These are phyloP conservation scores for Abscondita cerata DNA, from an alignment of 2,888 invertebrate genomes.

Conservation along the genomic window DNA sequence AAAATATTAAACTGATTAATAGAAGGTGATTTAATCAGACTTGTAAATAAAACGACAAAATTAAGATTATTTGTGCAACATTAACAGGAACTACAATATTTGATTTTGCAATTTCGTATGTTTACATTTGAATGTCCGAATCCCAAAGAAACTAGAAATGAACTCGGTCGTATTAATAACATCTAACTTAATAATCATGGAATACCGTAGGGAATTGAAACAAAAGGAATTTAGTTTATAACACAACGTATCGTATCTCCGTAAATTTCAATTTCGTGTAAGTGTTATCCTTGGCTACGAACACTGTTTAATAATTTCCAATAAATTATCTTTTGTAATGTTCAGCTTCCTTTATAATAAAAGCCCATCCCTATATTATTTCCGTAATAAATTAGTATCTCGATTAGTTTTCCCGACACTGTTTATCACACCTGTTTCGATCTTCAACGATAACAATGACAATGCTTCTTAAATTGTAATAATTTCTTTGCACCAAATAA, in stretches of 20 bases:
- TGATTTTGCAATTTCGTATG: not conserved
- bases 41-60: too few relatives aligned
- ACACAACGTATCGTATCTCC: not conserved
- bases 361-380: not conserved
- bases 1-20: too few relatives aligned
- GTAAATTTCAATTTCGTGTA: conserved; percentile 6
- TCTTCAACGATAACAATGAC: too few relatives aligned
- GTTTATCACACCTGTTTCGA: conserved; percentile 1
- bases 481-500: too few relatives aligned
- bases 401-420: not conserved
- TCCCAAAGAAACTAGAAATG: not conserved
- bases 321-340: conserved; percentile 11
- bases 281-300: not conserved
- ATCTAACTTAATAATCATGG: conserved; percentile 13
- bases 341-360: not conserved
- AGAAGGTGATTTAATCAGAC: too few relatives aligned
- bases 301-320: conserved; percentile 5
- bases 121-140: not conserved
- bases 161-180: conserved; percentile 4
- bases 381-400: conserved; percentile 2
- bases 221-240: conserved; percentile 10
- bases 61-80: not conserved
- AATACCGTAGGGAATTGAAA: conserved; percentile 2
- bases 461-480: too few relatives aligned
- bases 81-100: not conserved